Percentiles rank a stretch among this genome's conserved stretches.
Conservation (phyloP, 2,888 invertebrate genomes). For the Philaethria dido region DNA sequence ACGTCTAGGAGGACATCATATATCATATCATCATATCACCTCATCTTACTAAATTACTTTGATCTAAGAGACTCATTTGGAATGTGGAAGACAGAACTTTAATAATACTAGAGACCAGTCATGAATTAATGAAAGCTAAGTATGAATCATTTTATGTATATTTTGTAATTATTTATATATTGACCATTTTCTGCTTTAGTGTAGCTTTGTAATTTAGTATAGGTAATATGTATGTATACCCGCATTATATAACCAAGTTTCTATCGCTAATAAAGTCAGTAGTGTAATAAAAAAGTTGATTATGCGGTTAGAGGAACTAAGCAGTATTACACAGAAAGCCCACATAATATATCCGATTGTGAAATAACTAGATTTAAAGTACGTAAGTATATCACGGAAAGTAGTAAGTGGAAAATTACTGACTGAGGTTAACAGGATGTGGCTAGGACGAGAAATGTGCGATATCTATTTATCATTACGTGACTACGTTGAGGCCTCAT, state of each 20-base stretch:
- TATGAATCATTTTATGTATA: too few species aligned
- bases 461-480: slow-evolving; percentile 18
- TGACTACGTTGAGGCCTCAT: background rate
- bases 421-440: slow-evolving; percentile 34
- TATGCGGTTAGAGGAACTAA: slow-evolving; percentile 24
- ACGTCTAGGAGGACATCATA: too few species aligned
- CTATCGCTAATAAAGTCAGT: background rate
- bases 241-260: slow-evolving; percentile 20
- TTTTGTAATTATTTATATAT: too few species aligned
- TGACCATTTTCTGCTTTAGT: background rate
- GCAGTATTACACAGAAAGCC: slow-evolving; percentile 11
- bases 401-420: slow-evolving; percentile 25
- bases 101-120: too few species aligned
- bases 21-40: too few species aligned
- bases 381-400: slow-evolving; percentile 30
- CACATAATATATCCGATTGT: slow-evolving; percentile 36
- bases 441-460: slow-evolving; percentile 25
- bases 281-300: slow-evolving; percentile 10
- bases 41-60: too few species aligned
- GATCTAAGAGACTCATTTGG: too few species aligned
- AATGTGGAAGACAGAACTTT: too few species aligned
- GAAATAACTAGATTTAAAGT: slow-evolving; percentile 31
- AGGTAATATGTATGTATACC: background rate
- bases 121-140: too few species aligned
- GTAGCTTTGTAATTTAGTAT: background rate